Evolutionary conservation across 1,140 invertebrate species (phyloP).

Genomic region (Belonocnema kinseyi): DNA sequence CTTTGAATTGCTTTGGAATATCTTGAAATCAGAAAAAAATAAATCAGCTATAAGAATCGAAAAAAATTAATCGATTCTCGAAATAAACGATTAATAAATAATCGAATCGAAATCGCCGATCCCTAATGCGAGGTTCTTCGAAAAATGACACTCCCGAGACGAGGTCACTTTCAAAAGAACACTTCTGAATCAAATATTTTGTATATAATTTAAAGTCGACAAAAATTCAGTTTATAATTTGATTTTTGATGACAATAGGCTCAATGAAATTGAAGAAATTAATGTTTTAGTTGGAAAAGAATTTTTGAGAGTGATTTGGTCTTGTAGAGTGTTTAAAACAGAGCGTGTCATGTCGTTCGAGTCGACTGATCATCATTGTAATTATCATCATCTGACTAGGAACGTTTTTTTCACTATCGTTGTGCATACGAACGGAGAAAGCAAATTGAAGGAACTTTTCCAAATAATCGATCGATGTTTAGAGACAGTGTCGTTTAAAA

Average conservation of each 20-base stretch:
- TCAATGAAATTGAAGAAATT: background rate
- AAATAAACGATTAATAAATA: too few relatives aligned
- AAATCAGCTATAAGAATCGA: too few relatives aligned
- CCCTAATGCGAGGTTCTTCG: constrained; percentile 12
- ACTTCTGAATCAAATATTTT: background rate
- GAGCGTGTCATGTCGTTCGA: constrained; percentile 49
- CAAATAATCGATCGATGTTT: constrained; percentile 70
- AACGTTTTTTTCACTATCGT: constrained; percentile 35
- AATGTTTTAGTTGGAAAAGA: constrained; percentile 3
- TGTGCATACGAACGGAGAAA: constrained; percentile 31
- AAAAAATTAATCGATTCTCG: too few relatives aligned
- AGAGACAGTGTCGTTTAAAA: constrained; percentile 69
- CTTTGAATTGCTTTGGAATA: too few relatives aligned
- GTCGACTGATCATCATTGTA: constrained; percentile 49
- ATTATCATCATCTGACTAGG: constrained; percentile 44
- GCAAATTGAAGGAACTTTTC: constrained; percentile 57
- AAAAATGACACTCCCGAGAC: constrained; percentile 4
- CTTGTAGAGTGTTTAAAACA: constrained; percentile 42
- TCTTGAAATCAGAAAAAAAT: too few relatives aligned
- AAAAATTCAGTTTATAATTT: background rate
- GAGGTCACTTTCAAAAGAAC: background rate
- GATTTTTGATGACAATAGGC: background rate
- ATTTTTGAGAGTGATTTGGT: constrained; percentile 4
- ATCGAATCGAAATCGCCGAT: too few relatives aligned
- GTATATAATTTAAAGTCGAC: background rate